A percentile compares a stretch with the other conserved stretches of the same genome.
Evolutionary conservation across 2,888 invertebrate genomes (phyloP).

Genomic region (Dryobota labecula): DNA sequence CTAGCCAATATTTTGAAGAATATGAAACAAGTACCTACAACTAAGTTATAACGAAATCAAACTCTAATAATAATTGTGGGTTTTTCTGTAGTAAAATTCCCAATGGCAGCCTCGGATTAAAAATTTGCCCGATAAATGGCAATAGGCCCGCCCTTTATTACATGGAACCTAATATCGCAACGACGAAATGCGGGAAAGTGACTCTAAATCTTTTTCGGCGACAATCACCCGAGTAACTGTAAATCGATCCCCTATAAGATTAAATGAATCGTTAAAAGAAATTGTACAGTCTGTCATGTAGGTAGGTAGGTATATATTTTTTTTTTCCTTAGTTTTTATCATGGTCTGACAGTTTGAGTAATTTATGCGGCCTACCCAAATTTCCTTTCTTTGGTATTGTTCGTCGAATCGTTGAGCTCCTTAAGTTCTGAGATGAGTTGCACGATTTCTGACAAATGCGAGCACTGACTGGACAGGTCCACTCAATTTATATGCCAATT

Average conservation of each 20-base stretch:
- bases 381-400: too few relatives aligned
- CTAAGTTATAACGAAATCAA: too few relatives aligned
- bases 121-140: constrained; percentile 1
- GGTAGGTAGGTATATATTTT: background rate
- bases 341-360: too few relatives aligned
- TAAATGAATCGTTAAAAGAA: background rate
- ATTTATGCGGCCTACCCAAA: too few relatives aligned
- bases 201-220: constrained; percentile 28
- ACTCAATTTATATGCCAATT: too few relatives aligned
- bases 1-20: background rate
- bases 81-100: too few relatives aligned
- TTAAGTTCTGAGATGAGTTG: too few relatives aligned
- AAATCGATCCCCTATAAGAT: constrained; percentile 3
- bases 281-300: background rate
- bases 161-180: constrained; percentile 30
- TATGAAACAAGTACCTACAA: background rate
- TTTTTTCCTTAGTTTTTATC: too few relatives aligned
- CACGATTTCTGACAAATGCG: too few relatives aligned
- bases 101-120: background rate
- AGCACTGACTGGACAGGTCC: too few relatives aligned
- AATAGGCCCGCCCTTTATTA: constrained; percentile 5
- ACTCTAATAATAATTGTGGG: background rate
- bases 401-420: too few relatives aligned
- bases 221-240: constrained; percentile 22
- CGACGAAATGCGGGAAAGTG: constrained; percentile 16